Base-by-base conservation (phyloP, 2,797 vertebrate species). In the Rhynchonycteris naso region DNA sequence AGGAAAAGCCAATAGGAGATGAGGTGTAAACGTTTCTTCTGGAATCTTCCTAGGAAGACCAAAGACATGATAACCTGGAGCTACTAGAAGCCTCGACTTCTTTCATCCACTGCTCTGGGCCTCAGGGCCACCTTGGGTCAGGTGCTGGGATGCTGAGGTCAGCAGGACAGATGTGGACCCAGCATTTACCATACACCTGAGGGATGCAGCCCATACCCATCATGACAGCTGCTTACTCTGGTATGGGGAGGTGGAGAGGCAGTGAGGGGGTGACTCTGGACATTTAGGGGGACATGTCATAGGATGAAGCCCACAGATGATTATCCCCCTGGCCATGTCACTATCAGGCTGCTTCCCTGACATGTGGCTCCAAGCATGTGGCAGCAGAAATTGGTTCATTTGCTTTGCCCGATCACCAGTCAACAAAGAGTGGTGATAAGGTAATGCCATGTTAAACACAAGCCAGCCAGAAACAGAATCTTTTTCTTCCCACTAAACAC, bases 401-500 rank as follows among this genome's bases (percentile, higher is more conserved):
- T 28, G 71, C 96, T 76, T 93, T 93, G 92, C 83, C 74, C 50
- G 12, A 11, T 21, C 24, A 22, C 74, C 50, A 14, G 8, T 21
- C 24, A 22, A 74, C 33, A 38, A n/a, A 80, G 38, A 28, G 12
- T 5, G 2, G 56, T 26, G 24, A 84, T 5, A 6, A 58, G 28
- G 90, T 35, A 50, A 95, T 66, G 94, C 83, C 97, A 87, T 88
- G 80, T 90, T 68, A 95, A 96, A 97, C 61, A 63, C 0, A 0
- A 54, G 65, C 65, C n/a, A 12, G 88, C 14, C 78, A 88, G 81
- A 38, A 3, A 74, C 47, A 68, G 91, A 61, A 92, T 78, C 68
- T 24, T 61, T 76, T 95, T 30, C 66, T 88, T 95, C 95, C 96
- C 96, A 91, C 65, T 78, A 79, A 86, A 89, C 93, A 96, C 83